These are phyloP conservation scores for Drosophila mimetica DNA, from an alignment of 2,888 invertebrate species.

Conservation along the genomic window DNA sequence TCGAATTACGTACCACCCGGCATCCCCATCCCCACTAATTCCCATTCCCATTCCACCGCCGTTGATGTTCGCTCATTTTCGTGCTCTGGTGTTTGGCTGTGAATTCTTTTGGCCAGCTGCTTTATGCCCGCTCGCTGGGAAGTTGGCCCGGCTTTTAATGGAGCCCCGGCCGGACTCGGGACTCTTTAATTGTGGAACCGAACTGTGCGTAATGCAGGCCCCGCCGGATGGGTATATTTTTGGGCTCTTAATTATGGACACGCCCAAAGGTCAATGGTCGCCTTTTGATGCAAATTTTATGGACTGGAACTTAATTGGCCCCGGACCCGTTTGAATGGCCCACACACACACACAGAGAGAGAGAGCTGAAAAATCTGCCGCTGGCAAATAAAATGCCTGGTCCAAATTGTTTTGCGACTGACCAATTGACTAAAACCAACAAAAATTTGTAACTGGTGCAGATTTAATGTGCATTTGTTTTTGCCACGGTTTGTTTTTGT, in stretches of 20 bases:
- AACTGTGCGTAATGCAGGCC: conserved; percentile 23
- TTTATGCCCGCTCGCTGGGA: conserved; percentile 44
- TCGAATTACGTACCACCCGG: conserved; percentile 65
- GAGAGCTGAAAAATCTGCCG: conserved; percentile 30
- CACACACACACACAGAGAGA: background rate
- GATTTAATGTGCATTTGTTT: conserved; percentile 65
- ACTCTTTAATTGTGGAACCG: conserved; percentile 27
- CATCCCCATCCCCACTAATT: background rate
- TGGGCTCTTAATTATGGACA: conserved; percentile 47
- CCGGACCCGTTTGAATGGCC: conserved; percentile 27
- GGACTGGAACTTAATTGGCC: conserved; percentile 72
- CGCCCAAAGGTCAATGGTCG: conserved; percentile 57
- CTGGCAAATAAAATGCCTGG: conserved; percentile 57
- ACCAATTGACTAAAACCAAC: conserved; percentile 66
- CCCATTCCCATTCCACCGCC: conserved; percentile 1
- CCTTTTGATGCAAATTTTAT: conserved; percentile 64
- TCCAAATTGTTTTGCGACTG: conserved; percentile 70
- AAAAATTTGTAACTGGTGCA: conserved; percentile 40
- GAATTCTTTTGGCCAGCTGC: conserved; percentile 52
- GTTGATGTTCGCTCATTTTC: conserved; percentile 72
- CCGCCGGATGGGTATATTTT: conserved; percentile 39
- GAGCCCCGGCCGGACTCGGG: conserved; percentile 1
- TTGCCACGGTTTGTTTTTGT: conserved; percentile 38
- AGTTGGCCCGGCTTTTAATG: conserved; percentile 55
- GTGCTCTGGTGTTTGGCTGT: conserved; percentile 69